Evolutionary conservation across 2,113 vertebrate species (phyloP).

Genomic region (Rhinolophus ferrumequinum): DNA sequence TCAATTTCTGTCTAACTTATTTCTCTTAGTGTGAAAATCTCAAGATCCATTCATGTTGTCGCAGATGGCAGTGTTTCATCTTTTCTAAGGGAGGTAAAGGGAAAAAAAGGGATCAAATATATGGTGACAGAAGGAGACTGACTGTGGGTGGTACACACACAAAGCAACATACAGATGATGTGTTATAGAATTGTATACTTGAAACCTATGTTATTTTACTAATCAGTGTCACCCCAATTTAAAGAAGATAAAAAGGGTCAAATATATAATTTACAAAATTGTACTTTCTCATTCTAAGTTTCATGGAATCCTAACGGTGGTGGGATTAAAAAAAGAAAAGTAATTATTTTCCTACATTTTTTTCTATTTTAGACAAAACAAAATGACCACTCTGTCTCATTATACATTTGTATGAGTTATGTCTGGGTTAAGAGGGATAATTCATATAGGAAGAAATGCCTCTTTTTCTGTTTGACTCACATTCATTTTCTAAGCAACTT

Average conservation of each 20-base stretch:
- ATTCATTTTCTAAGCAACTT: neutral
- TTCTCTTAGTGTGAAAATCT: no score
- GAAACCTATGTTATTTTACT: no score
- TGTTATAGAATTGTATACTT: no score
- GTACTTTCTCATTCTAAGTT: neutral
- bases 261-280: constrained; percentile 14
- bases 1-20: no score
- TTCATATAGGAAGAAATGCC: neutral
- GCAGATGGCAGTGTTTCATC: no score
- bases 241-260: neutral
- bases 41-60: no score
- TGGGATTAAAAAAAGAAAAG: neutral
- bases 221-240: no score
- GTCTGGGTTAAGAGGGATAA: neutral
- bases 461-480: neutral
- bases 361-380: neutral
- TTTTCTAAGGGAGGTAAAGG: no score
- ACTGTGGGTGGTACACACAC: no score
- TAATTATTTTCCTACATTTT: neutral
- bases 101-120: no score
- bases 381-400: neutral
- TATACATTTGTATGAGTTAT: neutral
- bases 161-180: no score
- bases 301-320: neutral
- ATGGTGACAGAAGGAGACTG: no score